Evolutionary conservation across 2,113 vertebrate genomes (phyloP), one percentile per base, ranked within the genome.

Genomic region (Deroptyus accipitrinus): DNA sequence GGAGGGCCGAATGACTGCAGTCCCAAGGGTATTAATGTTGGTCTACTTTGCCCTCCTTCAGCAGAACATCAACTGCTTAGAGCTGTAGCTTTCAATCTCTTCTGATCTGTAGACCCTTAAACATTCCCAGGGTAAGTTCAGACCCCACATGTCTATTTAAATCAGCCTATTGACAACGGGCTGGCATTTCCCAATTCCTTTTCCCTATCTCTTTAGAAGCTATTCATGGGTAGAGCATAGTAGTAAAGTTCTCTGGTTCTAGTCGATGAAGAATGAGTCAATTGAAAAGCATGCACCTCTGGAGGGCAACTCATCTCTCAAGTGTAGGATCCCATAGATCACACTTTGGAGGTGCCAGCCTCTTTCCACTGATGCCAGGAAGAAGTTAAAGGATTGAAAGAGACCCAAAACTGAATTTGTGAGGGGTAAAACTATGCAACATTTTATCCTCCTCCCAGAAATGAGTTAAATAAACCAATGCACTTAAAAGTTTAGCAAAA

Each of bases 241-340:
- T 5, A 62, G 22, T 35, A 35, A 23, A 35, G 57, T 24, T 59
- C 22, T n/a, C 57, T 35, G 20, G 33, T 35, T 72, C 7, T 18
- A 41, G 19, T 23, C 19, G 41, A 14, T 1, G 19, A 54, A n/a
- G 55, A 73, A 51, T 7, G 37, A 72, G 55, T 41, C 25, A 52
- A 31, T 31, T 11, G 18, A 46, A 77, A 87, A 86, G 11, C 31
- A 22, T 18, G 42, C 11, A 41, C 13, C 24, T 61, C 33, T 51
- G 87, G 35, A 64, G 30, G 18, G 20, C 23, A 73, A 9, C 27
- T 69, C 30, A 9, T 30, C 25, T 46, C 66, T 75, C 17, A 46
- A 10, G 15, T 0, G 0, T 3, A 23, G 30, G 25, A 67, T 57
- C 39, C 44, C 12, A 0, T 2, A 24, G 64, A 12, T n/a, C 4